Base-by-base conservation (phyloP, 2,888 invertebrate genomes). In the Keiferia lycopersicella region DNA sequence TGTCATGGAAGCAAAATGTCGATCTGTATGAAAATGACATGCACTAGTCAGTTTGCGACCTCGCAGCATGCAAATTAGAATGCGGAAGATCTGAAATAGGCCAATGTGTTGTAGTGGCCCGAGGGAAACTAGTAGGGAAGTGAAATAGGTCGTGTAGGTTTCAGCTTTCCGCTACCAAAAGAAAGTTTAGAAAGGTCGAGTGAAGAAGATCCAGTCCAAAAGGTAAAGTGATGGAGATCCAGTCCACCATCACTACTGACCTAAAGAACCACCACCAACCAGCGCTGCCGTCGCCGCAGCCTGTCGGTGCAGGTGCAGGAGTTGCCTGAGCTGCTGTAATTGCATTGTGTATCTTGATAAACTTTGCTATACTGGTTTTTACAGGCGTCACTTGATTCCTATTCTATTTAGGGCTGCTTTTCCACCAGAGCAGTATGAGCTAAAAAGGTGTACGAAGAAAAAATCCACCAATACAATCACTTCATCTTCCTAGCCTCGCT, bases 261-360 rank as follows among this genome's bases (percentile, higher is more conserved):
- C 48, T 50, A 20, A 50, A 50, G 48, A 50, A 50, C 48, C 48
- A 50, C 48, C 48, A 50, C 48, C 48, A 50, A 18, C 48, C 48
- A 50, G 48, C 16, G 48, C 48, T 18, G 18, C 48, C 16, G 48
- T 8, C 20, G 10, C 48, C 16, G 48, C 20, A 18, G 16, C 18
- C 18, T 50, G 16, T 4, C 10, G 48, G 48, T 20, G 48, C 6
- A 2, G 48, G 48, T 20, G 48, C 6, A 2, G 18, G 18, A 18
- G 20, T n/a, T 50, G 18, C 20, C 20, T 50, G 48, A 1, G 8
- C 18, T 50, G 48, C 48, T 18, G 48, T 16, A 18, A 50, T 3
- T n/a, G n/a, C 41, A 41, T 41, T n/a, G 12, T 41, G 41, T 2
- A 14, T 41, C n/a, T 41, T 34, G 8, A 34, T 34, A 34, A 34